Conservation (phyloP, 2,888 invertebrate genomes). For the Phyllotreta striolata region DNA sequence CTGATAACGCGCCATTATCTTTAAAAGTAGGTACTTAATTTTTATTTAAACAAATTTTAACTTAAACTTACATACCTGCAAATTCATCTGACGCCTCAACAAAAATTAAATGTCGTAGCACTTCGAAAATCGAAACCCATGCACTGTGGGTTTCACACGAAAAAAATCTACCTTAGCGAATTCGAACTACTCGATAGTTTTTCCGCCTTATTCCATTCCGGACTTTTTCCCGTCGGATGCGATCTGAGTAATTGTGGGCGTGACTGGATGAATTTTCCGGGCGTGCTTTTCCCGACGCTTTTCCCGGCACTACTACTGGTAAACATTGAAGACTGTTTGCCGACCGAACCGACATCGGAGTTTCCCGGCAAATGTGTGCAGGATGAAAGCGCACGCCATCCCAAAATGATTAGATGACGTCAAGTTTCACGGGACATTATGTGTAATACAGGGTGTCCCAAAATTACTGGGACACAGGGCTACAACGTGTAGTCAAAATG, state of each 20-base stretch:
- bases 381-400: constrained; percentile 13
- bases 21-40: too few relatives aligned
- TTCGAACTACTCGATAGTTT: too few relatives aligned
- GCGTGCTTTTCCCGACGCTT: constrained; percentile 28
- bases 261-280: constrained; percentile 35
- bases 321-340: constrained; percentile 45
- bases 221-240: not conserved
- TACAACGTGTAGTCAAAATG: too few relatives aligned
- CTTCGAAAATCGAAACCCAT: too few relatives aligned
- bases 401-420: constrained; percentile 13
- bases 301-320: constrained; percentile 16
- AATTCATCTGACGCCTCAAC: not conserved
- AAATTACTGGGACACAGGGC: too few relatives aligned
- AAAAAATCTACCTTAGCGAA: too few relatives aligned
- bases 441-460: too few relatives aligned
- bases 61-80: too few relatives aligned
- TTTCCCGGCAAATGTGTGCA: constrained; percentile 42
- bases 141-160: too few relatives aligned
- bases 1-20: too few relatives aligned
- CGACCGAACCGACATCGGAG: constrained; percentile 41
- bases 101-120: not conserved
- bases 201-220: too few relatives aligned
- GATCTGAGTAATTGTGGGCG: constrained; percentile 45
- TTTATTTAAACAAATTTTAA: too few relatives aligned
- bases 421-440: not conserved